Conservation (phyloP, 2,113 vertebrate species). For the Zosterops pallidus region DNA sequence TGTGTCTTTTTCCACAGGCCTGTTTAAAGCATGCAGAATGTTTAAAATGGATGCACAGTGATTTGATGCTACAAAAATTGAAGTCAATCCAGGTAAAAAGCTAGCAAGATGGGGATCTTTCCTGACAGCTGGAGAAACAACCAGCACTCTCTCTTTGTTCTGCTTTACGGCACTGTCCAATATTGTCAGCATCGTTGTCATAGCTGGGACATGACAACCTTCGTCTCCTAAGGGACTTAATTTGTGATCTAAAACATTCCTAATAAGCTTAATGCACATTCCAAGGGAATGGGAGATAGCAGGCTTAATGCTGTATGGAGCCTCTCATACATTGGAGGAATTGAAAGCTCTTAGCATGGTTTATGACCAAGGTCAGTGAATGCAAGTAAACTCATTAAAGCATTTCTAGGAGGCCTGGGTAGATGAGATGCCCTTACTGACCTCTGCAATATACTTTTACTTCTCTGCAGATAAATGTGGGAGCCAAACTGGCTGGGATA, state of each 20-base stretch:
- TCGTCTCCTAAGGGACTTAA: constrained; percentile 1
- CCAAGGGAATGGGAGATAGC: not conserved
- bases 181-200: not conserved
- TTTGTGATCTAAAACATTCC: constrained; percentile 4
- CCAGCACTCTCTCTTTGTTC: not conserved
- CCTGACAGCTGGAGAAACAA: not conserved
- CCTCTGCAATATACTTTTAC: not conserved
- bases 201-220: not conserved
- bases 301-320: not conserved
- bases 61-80: not conserved
- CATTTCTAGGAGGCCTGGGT: not conserved
- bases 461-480: not conserved
- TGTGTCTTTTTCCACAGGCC: not conserved
- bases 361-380: not conserved
- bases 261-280: not conserved
- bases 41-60: not conserved
- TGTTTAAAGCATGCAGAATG: not conserved
- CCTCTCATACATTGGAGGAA: not conserved
- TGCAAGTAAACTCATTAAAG: not conserved
- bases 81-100: not conserved
- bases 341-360: not conserved
- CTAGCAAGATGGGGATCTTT: not conserved
- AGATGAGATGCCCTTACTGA: not conserved
- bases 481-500: not conserved
- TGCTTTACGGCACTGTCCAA: not conserved